Conservation (phyloP, 2,888 invertebrate genomes). For the Eulithis prunata region DNA sequence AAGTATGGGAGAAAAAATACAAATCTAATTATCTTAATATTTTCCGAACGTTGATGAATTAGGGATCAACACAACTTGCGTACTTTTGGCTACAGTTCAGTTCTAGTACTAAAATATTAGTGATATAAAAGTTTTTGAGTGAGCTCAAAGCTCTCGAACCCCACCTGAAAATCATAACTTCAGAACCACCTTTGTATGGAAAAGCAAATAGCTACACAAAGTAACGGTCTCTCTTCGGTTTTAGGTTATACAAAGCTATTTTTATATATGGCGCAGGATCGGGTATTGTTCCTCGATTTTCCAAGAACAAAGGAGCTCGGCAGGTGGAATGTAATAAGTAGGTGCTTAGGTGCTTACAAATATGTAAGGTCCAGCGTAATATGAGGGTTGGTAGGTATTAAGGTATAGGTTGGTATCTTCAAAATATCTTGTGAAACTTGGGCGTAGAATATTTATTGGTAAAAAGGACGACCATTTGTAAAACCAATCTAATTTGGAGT, state of each 20-base stretch:
- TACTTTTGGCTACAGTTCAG: too few species aligned
- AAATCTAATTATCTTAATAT: not conserved
- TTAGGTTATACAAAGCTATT: conserved; percentile 1
- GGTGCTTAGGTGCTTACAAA: conserved; percentile 3
- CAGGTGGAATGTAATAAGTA: conserved; percentile 8
- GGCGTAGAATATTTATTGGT: too few species aligned
- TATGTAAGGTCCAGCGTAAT: conserved; percentile 6
- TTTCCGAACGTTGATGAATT: not conserved
- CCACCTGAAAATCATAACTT: too few species aligned
- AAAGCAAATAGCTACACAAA: not conserved
- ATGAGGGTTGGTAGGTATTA: not conserved
- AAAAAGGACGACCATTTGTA: not conserved
- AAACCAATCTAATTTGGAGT: not conserved
- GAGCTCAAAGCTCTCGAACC: too few species aligned
- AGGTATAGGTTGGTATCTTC: not conserved
- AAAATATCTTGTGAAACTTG: not conserved
- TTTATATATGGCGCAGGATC: not conserved
- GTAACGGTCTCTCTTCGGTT: not conserved
- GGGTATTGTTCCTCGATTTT: conserved; percentile 8
- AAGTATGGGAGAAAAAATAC: not conserved
- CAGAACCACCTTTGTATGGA: not conserved
- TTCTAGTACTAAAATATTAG: too few species aligned
- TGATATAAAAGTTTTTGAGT: too few species aligned
- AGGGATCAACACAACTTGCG: too few species aligned
- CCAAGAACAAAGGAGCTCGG: conserved; percentile 3